A percentile compares a stretch with the other conserved stretches of the same genome.
Evolutionary conservation across 2,888 invertebrate genomes (phyloP).

Genomic region (Diachrysia chrysitis): DNA sequence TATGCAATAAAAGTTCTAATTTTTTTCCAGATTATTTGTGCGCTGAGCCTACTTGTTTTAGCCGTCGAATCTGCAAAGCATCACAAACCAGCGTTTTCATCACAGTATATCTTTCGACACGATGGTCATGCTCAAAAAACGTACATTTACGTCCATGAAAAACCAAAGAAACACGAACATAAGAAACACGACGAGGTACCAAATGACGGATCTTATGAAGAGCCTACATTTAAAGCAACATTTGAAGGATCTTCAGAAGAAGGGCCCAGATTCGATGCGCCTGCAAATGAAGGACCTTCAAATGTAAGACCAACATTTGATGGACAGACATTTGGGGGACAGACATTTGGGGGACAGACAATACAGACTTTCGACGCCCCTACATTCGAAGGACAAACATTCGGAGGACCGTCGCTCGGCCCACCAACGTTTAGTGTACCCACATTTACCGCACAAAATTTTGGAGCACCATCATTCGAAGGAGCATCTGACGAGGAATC

Average conservation of each 20-base stretch:
- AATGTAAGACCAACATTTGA: neutral
- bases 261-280: neutral
- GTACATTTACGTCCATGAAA: conserved; percentile 25
- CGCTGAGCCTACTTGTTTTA: conserved; percentile 18
- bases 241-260: neutral
- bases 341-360: neutral
- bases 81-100: conserved; percentile 42
- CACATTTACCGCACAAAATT: neutral
- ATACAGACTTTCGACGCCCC: too few species aligned
- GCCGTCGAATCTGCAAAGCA: conserved; percentile 14
- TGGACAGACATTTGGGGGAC: neutral
- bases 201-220: neutral
- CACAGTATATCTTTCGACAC: conserved; percentile 39
- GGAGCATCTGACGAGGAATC: neutral
- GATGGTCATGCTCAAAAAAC: conserved; percentile 41
- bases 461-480: neutral
- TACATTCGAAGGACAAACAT: neutral
- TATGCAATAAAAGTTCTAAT: neutral
- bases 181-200: neutral
- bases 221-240: neutral
- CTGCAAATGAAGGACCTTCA: neutral
- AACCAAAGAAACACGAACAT: conserved; percentile 16
- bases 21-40: conserved; percentile 31
- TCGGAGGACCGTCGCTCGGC: neutral
- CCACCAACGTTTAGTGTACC: neutral